Base-by-base conservation (phyloP, 2,888 invertebrate species). In the Eupithecia subfuscata region DNA sequence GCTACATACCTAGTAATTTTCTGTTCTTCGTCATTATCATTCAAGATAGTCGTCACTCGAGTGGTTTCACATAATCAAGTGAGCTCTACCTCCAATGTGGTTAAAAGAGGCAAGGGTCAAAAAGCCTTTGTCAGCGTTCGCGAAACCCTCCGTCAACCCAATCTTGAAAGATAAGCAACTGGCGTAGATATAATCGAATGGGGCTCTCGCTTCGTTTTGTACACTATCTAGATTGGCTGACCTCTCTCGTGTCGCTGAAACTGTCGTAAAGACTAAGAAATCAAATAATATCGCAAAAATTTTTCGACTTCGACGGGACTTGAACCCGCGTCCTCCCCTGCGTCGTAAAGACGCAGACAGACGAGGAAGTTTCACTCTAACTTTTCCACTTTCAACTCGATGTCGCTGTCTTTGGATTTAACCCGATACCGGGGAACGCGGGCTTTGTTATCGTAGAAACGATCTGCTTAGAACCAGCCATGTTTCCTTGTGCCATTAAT, bases 401-500 rank as follows among this genome's bases (percentile, higher is more conserved):
- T 60, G 25, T 60, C 1, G 14, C 14, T 60, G 25, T 60, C 60
- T 60, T 25, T 25, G 2, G 25, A 64, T 64, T n/a, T 56, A 22
- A 1, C 11, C 52, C n/a, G n/a, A 56, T 11, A 56, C 11, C 22
- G 18, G 52, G 11, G 22, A 22, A 22, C n/a, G n/a, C 11, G n/a
- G n/a, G 22, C 1, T 9, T 56, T 56, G 11, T 11, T 22, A 56
- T 56, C 52, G 6, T 56, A 11, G n/a, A 56, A 56, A 22, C 22
- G 12, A n/a, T 40, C 43, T 30, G 43, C 60, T 18, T 71, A 40
- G 34, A 69, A 14, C 40, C 52, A 30, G 43, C 43, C 22, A 63
- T 73, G 43, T 68, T 48, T 67, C 25, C 70, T 40, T 60, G 48
- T 43, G 40, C n/a, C 64, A 34, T 64, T 52, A 63, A 37, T 68